Percentiles rank a stretch among this genome's conserved stretches.
Evolutionary conservation across 2,797 vertebrate genomes (phyloP).

Genomic region (Hirundo rustica): DNA sequence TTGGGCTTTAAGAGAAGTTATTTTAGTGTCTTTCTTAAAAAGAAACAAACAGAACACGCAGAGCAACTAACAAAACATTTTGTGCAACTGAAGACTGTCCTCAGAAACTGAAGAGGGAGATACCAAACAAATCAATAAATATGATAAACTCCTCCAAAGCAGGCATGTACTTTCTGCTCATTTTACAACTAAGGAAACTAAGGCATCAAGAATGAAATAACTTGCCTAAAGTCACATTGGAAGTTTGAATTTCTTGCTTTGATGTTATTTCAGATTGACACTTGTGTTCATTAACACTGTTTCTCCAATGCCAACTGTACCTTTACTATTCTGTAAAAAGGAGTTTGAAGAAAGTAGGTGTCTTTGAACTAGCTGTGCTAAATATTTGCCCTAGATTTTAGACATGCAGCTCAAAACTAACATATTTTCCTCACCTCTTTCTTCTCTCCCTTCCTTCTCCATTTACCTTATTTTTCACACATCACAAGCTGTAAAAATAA

Average conservation of each 20-base stretch:
- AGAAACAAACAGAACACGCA: neutral
- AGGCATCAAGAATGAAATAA: neutral
- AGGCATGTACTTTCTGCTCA: neutral
- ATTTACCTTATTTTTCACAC: neutral
- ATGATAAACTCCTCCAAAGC: neutral
- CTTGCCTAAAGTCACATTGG: neutral
- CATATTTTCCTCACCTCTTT: neutral
- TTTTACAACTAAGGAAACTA: neutral
- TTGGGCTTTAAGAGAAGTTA: neutral
- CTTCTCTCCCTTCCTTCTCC: neutral
- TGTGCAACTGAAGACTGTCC: neutral
- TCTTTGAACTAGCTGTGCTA: slow-evolving; percentile 54
- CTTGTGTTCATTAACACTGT: neutral
- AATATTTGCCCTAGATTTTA: slow-evolving; percentile 59
- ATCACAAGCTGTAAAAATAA: neutral
- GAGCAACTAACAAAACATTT: neutral
- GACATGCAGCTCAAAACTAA: slow-evolving; percentile 14
- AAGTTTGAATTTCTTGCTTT: slow-evolving; percentile 26
- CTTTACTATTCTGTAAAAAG: neutral
- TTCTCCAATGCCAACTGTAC: neutral
- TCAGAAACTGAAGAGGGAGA: neutral
- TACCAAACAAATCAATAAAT: neutral
- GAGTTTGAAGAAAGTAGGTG: slow-evolving; percentile 29
- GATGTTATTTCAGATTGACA: slow-evolving; percentile 6
- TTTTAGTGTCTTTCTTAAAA: neutral